These are phyloP conservation scores for Dicrostonyx torquatus DNA, from an alignment of 2,797 vertebrate species.

Conservation along the genomic window DNA sequence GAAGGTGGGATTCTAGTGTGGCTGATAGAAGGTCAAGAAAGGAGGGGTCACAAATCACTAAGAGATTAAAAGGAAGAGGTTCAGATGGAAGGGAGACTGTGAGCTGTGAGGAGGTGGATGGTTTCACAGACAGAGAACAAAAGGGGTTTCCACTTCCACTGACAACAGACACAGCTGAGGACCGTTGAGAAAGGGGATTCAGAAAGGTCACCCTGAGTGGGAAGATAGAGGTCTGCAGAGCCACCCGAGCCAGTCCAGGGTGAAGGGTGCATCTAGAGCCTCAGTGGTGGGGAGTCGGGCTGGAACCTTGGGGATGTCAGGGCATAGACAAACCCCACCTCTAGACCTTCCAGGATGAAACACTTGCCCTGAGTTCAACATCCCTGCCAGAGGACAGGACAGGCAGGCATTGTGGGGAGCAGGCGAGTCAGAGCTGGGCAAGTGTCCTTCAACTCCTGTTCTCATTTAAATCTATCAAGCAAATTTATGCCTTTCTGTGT, in stretches of 20 bases:
- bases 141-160: no score
- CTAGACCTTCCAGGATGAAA: neutral
- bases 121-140: neutral
- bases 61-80: neutral
- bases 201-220: neutral
- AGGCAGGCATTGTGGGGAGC: neutral
- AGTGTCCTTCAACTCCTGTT: neutral
- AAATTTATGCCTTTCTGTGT: neutral
- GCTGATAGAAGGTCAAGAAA: neutral
- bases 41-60: neutral
- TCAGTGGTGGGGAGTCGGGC: neutral
- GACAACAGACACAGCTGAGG: neutral
- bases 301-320: no score
- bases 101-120: neutral
- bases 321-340: neutral
- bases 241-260: neutral
- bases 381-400: neutral
- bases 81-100: no score
- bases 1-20: neutral
- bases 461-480: neutral
- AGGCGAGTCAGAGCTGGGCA: neutral
- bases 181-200: neutral
- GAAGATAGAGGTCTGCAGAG: neutral
- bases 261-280: neutral
- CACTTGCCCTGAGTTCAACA: neutral